phyloP scores from a whole-genome alignment of 1,140 invertebrate genomes.

The Trachymyrmex septentrionalis region DNA sequence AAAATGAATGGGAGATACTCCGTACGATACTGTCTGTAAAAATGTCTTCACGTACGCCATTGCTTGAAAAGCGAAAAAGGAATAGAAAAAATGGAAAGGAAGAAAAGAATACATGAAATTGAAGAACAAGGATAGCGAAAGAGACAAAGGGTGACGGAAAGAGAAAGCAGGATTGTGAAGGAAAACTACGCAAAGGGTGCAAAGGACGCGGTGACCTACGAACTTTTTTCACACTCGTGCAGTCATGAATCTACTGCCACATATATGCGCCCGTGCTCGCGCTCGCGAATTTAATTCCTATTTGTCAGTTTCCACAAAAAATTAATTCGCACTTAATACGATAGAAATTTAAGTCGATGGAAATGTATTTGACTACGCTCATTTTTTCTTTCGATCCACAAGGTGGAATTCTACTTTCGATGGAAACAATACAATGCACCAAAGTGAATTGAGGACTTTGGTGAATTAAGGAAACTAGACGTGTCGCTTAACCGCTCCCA shows the following conservation, averaged over 20 bases:
- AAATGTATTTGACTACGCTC: no score
- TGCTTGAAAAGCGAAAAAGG: slow-evolving; percentile 9
- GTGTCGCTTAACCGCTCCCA: no score
- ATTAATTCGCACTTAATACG: no score
- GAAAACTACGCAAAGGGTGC: slow-evolving; percentile 16
- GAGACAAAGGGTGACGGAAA: slow-evolving; percentile 33
- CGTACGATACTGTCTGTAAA: not conserved
- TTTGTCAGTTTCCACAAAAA: not conserved
- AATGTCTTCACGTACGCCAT: not conserved
- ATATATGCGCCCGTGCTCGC: not conserved
- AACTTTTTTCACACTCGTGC: not conserved
- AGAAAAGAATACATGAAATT: slow-evolving; percentile 31
- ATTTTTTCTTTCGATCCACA: no score
- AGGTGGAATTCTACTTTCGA: no score
- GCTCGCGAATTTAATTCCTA: not conserved
- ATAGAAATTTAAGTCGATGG: no score
- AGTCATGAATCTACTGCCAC: slow-evolving; percentile 10
- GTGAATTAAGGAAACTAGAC: no score
- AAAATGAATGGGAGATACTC: not conserved
- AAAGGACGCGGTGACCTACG: slow-evolving; percentile 45
- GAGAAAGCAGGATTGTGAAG: not conserved
- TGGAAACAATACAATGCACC: no score
- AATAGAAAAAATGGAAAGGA: not conserved
- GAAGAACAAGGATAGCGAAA: not conserved
- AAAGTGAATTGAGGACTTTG: no score